Evolutionary conservation across 2,888 invertebrate species (phyloP), one percentile per base, ranked within the genome.

Genomic region (Danaus chrysippus): DNA sequence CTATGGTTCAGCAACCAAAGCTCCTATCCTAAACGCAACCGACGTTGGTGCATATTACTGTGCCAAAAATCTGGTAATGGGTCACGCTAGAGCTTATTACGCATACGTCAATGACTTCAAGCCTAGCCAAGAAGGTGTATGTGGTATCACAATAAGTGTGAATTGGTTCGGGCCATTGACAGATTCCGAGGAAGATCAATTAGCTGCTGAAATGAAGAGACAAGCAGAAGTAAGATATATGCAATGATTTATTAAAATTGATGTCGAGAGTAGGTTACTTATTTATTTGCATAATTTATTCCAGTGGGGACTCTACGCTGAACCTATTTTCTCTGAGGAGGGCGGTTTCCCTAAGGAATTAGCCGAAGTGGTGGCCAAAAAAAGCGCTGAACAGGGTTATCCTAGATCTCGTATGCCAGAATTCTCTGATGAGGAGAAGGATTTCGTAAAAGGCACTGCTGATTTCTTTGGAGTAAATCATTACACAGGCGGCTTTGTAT

Each of bases 391-490:
- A 19, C 76, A 81, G 68, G 76, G 81, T 3, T 78, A 76, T 65
- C 64, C 70, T 10, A 68, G 75, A 59, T 77, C 81, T 13, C 71
- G 82, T 46, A 60, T 82, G 62, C 78, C 78, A 10, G 77, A 75
- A 44, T 78, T 78, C 23, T 74, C 79, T 1, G 72, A 76, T 0
- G 77, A 79, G 46, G 81, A 84, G 66, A 73, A 70, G 5, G 69
- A 67, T 0, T 79, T 79, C 1, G 76, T 78, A 1, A 76, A 72
- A 58, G 89, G 88, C 1, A 13, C 81, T 0, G 66, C 73, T 0
- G 89, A 88, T 65, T 89, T 87, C 74, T 81, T 86, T 17, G 86
- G 95, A 1, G 84, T 96, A 1, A 96, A 96, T 73, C 92, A 94
- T 64, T 96, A 96, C 75, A 93, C 93, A 0, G 78, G 91, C 0